Percentiles rank a stretch among this genome's conserved stretches.
Evolutionary conservation across 2,113 vertebrate species (phyloP).

Genomic region (Pitta sordida): DNA sequence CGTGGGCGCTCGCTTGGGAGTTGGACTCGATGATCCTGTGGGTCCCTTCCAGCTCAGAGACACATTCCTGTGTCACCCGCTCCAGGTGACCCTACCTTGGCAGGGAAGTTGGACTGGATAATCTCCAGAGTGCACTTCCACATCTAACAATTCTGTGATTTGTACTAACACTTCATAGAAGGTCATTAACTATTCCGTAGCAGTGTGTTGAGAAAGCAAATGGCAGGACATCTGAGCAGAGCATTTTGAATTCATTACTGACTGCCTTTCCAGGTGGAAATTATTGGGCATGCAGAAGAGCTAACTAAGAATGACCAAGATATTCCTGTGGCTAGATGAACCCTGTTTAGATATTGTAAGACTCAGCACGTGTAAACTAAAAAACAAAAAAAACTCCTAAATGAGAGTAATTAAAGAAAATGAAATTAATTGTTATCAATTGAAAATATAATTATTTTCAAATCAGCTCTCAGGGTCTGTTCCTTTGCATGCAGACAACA

Average conservation of each 20-base stretch:
- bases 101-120: fast-evolving
- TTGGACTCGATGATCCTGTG: too few species aligned
- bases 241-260: neutral
- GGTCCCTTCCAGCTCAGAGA: too few species aligned
- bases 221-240: neutral
- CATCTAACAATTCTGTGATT: neutral
- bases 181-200: neutral
- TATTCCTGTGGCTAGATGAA: neutral
- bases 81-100: neutral
- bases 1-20: too few species aligned
- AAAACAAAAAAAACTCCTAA: neutral
- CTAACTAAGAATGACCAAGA: neutral
- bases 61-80: fast-evolving
- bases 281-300: neutral
- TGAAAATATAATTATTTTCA: neutral
- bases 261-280: neutral
- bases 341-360: neutral
- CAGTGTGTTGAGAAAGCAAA: neutral
- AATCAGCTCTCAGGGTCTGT: neutral
- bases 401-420: neutral
- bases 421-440: neutral
- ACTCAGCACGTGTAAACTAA: neutral
- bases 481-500: neutral
- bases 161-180: neutral
- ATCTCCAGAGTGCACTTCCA: neutral